Base-by-base conservation (phyloP, 1,140 invertebrate genomes). In the Bombus balteatus region DNA sequence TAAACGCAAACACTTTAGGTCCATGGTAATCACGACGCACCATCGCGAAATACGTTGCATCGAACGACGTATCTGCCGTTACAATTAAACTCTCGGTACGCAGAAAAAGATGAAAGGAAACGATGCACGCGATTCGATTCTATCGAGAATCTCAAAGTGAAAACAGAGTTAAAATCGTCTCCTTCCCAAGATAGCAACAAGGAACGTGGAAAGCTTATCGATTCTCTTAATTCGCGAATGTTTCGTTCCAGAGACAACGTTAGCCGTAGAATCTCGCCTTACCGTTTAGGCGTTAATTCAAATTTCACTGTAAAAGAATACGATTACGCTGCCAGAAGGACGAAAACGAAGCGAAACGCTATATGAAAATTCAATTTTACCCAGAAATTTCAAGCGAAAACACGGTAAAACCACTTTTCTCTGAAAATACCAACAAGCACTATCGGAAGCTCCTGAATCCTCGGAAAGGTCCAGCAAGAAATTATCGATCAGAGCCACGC, bases 401-500 rank as follows among this genome's bases (percentile, higher is more conserved):
- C 34, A 6, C 28, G 25, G 13, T 72, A n/a, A 74, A 47, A 43
- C 28, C 28, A 25, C 28, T 12, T 72, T 41, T 10, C 37, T 39
- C 10, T 70, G 22, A 37, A 39, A 39, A 70, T 15, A n/a, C 9
- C 25, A 12, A 22, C 34, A 70, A 39, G 10, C 68, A 12, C 9
- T 22, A 53, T 53, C 68, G 28, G 28, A 22, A 71, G 22, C 25
- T n/a, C 1, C 25, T 13, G 22, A 28, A 41, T 71, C 70, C 25
- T 71, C 37, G 25, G 12, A n/a, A 18, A n/a, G 34, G 25, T 12
- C n/a, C 53, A 13, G 15, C 28, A n/a, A 77, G 57, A 37, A 62
- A 77, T 77, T 57, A 77, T 77, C 86, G 70, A 87, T 53, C 74
- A 53, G 34, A 28, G 41, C 62, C 66, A 37, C 34, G n/a, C 39